Percentiles rank a stretch among this genome's conserved stretches.
phyloP scores from a whole-genome alignment of 2,113 vertebrate genomes.

The Plecturocebus donacophilus region DNA sequence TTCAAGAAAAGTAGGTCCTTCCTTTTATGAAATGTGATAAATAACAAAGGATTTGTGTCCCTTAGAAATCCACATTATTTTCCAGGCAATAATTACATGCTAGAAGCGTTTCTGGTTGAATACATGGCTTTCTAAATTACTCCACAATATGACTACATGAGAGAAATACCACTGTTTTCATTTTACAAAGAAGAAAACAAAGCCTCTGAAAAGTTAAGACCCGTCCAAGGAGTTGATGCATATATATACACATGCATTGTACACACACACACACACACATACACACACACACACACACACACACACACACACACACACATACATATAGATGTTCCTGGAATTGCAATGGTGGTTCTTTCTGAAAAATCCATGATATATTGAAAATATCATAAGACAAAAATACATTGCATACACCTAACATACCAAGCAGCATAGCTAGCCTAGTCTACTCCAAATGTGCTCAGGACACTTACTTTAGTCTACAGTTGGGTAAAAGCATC shows the following conservation, averaged over 20 bases:
- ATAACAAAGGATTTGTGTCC: background rate
- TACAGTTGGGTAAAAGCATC: background rate
- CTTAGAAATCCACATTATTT: background rate
- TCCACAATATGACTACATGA: no score
- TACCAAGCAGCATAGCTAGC: background rate
- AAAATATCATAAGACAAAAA: background rate
- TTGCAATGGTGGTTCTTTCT: background rate
- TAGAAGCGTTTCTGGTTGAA: rapidly evolving
- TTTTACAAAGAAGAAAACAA: background rate
- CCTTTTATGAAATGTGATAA: no score
- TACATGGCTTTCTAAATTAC: background rate
- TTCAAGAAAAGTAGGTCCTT: background rate
- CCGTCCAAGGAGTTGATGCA: background rate
- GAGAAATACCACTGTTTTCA: rapidly evolving
- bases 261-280: background rate
- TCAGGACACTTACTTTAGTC: background rate
- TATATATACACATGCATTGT: background rate
- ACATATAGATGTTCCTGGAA: background rate
- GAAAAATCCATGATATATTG: background rate
- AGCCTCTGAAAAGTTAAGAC: background rate
- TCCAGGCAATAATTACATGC: background rate
- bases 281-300: background rate
- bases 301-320: background rate
- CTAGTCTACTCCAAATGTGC: background rate
- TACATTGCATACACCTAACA: background rate